Conservation (phyloP, 2,113 vertebrate species). For the Larimichthys crocea region DNA sequence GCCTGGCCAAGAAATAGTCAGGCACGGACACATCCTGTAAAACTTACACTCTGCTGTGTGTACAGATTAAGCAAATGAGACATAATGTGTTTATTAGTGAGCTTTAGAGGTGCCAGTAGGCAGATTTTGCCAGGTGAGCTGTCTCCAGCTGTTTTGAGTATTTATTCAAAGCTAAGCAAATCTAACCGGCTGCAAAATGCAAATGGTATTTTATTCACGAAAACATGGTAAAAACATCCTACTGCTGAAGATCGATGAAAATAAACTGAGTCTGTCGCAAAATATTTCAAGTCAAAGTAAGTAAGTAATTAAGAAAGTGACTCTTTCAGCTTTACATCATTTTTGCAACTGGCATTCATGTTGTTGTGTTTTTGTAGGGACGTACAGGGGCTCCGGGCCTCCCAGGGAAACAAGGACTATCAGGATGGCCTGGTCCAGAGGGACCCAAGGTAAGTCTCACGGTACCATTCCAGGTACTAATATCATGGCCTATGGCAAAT, state of each 20-base stretch:
- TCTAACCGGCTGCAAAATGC: neutral
- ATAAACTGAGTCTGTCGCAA: neutral
- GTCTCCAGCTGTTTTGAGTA: too few species aligned
- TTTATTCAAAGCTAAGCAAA: neutral
- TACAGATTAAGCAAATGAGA: neutral
- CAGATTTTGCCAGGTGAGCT: neutral
- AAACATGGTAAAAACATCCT: neutral
- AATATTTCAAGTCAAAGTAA: neutral
- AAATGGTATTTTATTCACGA: neutral
- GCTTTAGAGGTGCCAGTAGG: neutral
- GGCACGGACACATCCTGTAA: neutral
- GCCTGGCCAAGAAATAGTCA: neutral
- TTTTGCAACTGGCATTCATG: neutral
- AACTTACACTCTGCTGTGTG: neutral
- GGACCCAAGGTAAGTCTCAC: slow-evolving; percentile 86
- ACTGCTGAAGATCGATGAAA: neutral
- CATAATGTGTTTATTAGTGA: neutral
- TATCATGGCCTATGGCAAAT: neutral
- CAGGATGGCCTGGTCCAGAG: slow-evolving; percentile 88
- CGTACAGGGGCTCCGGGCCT: slow-evolving; percentile 90
- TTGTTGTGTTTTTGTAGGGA: slow-evolving; percentile 82
- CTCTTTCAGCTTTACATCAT: neutral
- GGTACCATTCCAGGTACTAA: neutral
- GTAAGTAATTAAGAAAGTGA: neutral
- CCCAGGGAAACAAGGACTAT: slow-evolving; percentile 90